Base-by-base conservation (phyloP, 2,888 invertebrate genomes). In the Empis livida region DNA sequence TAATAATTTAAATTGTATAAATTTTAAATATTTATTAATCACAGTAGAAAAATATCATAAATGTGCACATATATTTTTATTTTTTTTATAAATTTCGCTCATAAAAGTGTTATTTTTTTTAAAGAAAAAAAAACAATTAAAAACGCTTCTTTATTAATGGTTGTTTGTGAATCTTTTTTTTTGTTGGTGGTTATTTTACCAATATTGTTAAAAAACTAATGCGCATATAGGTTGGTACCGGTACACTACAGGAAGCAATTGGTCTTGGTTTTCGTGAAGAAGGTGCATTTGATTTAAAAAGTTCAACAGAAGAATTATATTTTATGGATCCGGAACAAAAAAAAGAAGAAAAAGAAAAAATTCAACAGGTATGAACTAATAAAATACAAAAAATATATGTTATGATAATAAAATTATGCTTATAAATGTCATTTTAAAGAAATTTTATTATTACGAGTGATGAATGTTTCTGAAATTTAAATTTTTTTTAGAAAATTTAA, bases 271-370 rank as follows among this genome's bases (percentile, higher is more conserved):
- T 80, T 63, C 75, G 77, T 47, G 80, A 84, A 62, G 88, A 88
- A 67, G 89, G 88, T 58, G 81, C 86, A n/a, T 75, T 84, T 49
- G 90, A 91, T 61, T 68, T 91, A 56, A 78, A 89, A 56, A 87
- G 86, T 48, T 90, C 89, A 52, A 91, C 90, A 13, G 91, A 91
- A 67, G 91, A 91, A 70, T 73, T 91, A 52, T 87, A 86, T 57
- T 83, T 87, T 62, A 80, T 87, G 60, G 88, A 89, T 67, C 74
- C 77, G 37, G 56, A 68, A 60, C 61, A 70, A 53, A 61, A 67
- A 61, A 64, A 63, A 56, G 63, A 68, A 57, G 67, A 71, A 53
- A 66, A 71, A 55, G 65, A 65, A 17, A 67, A 67, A 55, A 51
- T 63, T 40, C 64, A 65, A 44, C 64, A 52, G 52, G 50, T 51